Base-by-base conservation (phyloP, 2,113 vertebrate species). In the Gallinago undulata region DNA sequence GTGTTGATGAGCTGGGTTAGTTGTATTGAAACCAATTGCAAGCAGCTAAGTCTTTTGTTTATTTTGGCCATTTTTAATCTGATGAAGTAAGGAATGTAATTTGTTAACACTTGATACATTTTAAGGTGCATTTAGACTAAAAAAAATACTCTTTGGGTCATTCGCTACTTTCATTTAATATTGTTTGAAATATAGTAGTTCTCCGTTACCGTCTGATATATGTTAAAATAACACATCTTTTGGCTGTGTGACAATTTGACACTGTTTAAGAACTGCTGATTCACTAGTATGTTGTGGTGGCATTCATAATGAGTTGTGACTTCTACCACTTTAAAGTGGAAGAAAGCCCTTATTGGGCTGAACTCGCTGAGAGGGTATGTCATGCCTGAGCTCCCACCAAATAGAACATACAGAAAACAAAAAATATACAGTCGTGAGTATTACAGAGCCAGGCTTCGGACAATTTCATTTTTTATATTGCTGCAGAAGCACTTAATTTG, bases 361-460 rank as follows among this genome's bases (percentile, higher is more conserved):
- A 75, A 27, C 37, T 75, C 22, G 3, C 15, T 48, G 30, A 30
- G 60, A 55, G 27, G 30, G 51, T 59, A 4, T 18, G 17, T 59
- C 23, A 17, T 30, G 48, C 16, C 47, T 64, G 4, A 75, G 35
- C 37, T 70, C 41, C 73, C 53, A 33, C 41, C 19, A 57, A 27
- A 51, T 11, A 50, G 50, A 76, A 50, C 21, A 19, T 47, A 21
- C 2, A 18, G 25, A 60, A 81, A 33, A 33, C 17, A 30, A 13
- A 48, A 37, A 64, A 41, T 48, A 21, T 1, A 6, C 28, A 18
- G 10, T 13, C 0, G 1, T 48, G 22, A 50, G 22, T 51, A 9
- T 50, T 62, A 41, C 51, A 66, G n/a, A 27, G 21, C 19, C 57
- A 66, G 21, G 28, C 21, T 27, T 51, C 55, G 35, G 48, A 64